phyloP scores from a whole-genome alignment of 2,888 invertebrate species.

The Lycophotia porphyrea region DNA sequence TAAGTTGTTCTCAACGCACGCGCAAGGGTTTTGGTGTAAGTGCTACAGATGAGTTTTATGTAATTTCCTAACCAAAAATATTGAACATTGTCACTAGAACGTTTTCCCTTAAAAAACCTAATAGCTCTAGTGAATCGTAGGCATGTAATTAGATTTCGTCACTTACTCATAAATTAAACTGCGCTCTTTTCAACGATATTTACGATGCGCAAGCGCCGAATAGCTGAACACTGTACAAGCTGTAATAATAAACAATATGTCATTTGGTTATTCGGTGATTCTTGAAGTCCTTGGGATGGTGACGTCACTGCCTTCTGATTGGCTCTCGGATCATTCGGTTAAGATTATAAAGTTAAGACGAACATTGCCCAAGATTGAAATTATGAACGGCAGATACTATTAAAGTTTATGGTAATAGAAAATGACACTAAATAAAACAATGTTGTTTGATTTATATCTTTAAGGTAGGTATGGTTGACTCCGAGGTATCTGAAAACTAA shows the following conservation, averaged over 20 bases:
- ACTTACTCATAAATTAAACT: slow-evolving; percentile 27
- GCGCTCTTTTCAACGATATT: slow-evolving; percentile 29
- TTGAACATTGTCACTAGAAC: not conserved
- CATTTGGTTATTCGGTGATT: slow-evolving; percentile 49
- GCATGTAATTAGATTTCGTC: slow-evolving; percentile 27
- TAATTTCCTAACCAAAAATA: not conserved
- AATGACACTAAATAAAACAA: not conserved
- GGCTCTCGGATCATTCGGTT: slow-evolving; percentile 25
- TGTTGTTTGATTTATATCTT: not conserved
- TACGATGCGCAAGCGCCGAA: slow-evolving; percentile 41
- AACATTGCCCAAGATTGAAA: slow-evolving; percentile 14
- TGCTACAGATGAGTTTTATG: not conserved
- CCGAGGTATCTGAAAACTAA: not conserved
- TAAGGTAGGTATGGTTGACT: not conserved
- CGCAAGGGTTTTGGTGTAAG: too few relatives aligned
- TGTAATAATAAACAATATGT: slow-evolving; percentile 65
- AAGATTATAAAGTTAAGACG: not conserved
- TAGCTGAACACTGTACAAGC: slow-evolving; percentile 13
- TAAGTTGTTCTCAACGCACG: not conserved
- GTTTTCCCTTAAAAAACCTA: not conserved
- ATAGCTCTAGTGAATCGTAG: not conserved
- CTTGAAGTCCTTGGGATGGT: slow-evolving; percentile 62
- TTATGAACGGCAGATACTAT: not conserved
- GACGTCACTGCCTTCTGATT: slow-evolving; percentile 42
- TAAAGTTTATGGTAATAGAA: not conserved